Percentiles rank a stretch among this genome's conserved stretches.
Evolutionary conservation across 2,797 vertebrate species (phyloP).

Genomic region (Muraenolepis orangiensis): DNA sequence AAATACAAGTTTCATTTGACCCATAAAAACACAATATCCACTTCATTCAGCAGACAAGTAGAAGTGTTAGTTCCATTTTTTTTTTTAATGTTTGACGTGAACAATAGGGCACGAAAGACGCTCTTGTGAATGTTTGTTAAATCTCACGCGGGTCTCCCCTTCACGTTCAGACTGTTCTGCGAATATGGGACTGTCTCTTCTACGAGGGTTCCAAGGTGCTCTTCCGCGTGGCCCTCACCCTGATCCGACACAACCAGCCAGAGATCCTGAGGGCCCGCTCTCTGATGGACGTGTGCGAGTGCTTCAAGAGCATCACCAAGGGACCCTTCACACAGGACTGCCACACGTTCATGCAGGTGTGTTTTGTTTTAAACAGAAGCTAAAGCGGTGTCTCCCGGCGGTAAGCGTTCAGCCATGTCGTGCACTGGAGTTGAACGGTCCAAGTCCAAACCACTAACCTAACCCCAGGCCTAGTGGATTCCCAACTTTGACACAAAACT

Average conservation of each 20-base stretch:
- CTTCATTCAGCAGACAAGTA: too few relatives aligned
- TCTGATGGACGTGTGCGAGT: constrained; percentile 83
- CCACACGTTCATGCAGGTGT: constrained; percentile 92
- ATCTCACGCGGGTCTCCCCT: constrained; percentile 5
- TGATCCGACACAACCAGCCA: constrained; percentile 85
- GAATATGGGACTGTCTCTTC: constrained; percentile 96
- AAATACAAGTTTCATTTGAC: too few relatives aligned
- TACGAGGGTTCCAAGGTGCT: constrained; percentile 95
- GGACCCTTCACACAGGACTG: constrained; percentile 86
- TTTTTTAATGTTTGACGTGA: too few relatives aligned
- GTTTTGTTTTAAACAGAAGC: too few relatives aligned
- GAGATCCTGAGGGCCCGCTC: constrained; percentile 83
- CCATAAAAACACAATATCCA: too few relatives aligned
- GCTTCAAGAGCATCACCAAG: constrained; percentile 86
- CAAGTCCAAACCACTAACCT: neutral
- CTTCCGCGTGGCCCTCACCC: constrained; percentile 90
- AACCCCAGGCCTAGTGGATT: neutral
- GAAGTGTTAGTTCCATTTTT: too few relatives aligned
- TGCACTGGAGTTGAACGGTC: neutral
- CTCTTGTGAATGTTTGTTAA: neutral
- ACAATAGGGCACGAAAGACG: neutral
- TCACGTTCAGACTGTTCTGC: constrained; percentile 83
- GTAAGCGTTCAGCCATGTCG: neutral
- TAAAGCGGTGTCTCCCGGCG: too few relatives aligned
- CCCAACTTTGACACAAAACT: too few relatives aligned